Base-by-base conservation (phyloP, 2,888 invertebrate species). In the Dugesia japonica region DNA sequence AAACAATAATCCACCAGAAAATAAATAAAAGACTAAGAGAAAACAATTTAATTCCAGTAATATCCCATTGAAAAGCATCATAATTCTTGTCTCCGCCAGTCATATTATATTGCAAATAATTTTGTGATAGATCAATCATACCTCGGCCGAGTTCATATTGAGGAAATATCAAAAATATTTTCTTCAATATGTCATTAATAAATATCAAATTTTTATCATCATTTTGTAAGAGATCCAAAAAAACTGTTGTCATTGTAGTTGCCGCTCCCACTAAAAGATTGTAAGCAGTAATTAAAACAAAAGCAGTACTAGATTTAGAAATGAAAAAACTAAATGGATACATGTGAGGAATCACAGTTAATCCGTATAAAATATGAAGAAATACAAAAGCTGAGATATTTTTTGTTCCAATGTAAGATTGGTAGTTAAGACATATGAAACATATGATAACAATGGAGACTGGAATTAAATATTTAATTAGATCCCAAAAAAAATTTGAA, bases 61-160 rank as follows among this genome's bases (percentile, higher is more conserved):
- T 87, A 71, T 88, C 86, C 86, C 90, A 90, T 15, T 85, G 82
- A 26, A 86, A 83, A 13, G 85, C 82, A 79, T 83, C 17, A 26
- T 80, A 79, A 26, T 75, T 4, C 7, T 26, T 20, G 1, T 9
- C 20, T 23, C 23, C 33, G 1, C 74, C 42, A 26, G 9, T 26
- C 4, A 28, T 20, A n/a, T 31, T 74, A 74, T 31, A n/a, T 13
- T 76, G 1, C 7, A 72, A 15, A 20, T 77, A 26, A 23, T 26
- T 76, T 56, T 26, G 9, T 0, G 77, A 76, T 23, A 92, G 88
- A 82, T 91, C 89, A 23, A 92, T 87, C 72, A 92, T 85, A 0
- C 91, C 92, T 82, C 92, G 89, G 0, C 90, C 91, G 26, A 94
- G 86, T 28, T 90, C 90, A 84, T 92, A 93, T 83, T 92, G 92